These are phyloP conservation scores for Vicugna pacos DNA, from an alignment of 2,113 vertebrate genomes.

Conservation along the genomic window DNA sequence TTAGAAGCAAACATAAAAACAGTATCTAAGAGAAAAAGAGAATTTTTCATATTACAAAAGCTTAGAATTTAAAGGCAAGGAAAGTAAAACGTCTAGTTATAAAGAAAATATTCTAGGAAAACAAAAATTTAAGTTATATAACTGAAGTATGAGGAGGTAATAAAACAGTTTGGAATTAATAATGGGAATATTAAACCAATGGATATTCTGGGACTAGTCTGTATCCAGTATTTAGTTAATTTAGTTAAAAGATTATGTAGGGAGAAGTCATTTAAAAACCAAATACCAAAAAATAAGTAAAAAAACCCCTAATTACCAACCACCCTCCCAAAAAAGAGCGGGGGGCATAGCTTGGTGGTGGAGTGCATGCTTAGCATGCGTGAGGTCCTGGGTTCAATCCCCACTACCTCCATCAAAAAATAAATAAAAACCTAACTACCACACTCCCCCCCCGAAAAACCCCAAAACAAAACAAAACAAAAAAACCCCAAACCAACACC, in stretches of 20 bases:
- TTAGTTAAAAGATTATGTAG: neutral
- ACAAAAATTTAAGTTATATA: neutral
- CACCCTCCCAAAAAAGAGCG: no score
- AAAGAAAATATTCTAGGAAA: neutral
- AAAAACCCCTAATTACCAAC: no score
- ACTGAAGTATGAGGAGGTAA: neutral
- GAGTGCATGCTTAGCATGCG: no score
- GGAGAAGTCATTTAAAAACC: neutral
- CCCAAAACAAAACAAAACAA: no score
- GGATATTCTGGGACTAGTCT: neutral
- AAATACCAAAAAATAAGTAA: no score
- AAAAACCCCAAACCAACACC: no score
- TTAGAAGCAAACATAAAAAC: neutral
- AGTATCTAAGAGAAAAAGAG: neutral
- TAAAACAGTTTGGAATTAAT: conserved; percentile 29
- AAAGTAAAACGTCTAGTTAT: neutral
- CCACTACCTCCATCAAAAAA: no score
- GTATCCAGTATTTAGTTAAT: neutral
- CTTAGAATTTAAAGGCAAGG: neutral
- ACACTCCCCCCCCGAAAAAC: no score
- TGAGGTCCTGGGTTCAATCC: no score
- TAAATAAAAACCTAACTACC: no score
- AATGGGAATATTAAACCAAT: neutral
- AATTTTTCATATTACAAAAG: conserved; percentile 43
- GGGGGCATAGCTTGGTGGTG: no score